Percentiles rank a stretch among this genome's conserved stretches.
Evolutionary conservation across 2,113 vertebrate species (phyloP).

Genomic region (Tor tambroides): DNA sequence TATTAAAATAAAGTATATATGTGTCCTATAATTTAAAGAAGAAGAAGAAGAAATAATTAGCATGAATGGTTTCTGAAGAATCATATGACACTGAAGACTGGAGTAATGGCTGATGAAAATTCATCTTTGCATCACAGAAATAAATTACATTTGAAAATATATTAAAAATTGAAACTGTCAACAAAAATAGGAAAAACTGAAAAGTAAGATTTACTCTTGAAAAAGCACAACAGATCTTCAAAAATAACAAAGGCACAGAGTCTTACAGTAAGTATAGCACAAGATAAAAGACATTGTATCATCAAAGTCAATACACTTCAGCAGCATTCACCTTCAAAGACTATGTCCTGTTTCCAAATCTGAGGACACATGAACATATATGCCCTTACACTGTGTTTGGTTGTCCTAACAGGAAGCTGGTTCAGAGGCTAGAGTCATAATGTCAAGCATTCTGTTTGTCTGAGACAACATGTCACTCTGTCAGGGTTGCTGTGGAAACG

Average conservation of each 20-base stretch:
- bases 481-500: constrained; percentile 54
- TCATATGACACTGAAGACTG: background rate
- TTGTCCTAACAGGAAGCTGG: background rate
- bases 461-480: constrained; percentile 42
- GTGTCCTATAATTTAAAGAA: too few species aligned
- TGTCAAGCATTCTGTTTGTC: constrained; percentile 50
- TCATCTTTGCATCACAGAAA: too few species aligned
- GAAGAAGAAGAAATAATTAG: too few species aligned
- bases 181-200: background rate
- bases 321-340: background rate
- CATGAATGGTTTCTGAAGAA: background rate
- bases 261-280: background rate
- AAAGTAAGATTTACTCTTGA: background rate
- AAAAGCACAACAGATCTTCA: background rate
- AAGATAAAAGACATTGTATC: background rate
- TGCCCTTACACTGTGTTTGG: background rate
- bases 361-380: background rate
- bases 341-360: constrained; percentile 5
- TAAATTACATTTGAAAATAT: background rate
- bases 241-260: background rate
- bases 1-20: too few species aligned
- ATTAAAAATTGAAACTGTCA: background rate
- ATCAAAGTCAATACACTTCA: background rate
- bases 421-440: constrained; percentile 24
- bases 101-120: background rate